Conservation (phyloP, 1,140 invertebrate genomes). For the Drosophila sproati region DNA sequence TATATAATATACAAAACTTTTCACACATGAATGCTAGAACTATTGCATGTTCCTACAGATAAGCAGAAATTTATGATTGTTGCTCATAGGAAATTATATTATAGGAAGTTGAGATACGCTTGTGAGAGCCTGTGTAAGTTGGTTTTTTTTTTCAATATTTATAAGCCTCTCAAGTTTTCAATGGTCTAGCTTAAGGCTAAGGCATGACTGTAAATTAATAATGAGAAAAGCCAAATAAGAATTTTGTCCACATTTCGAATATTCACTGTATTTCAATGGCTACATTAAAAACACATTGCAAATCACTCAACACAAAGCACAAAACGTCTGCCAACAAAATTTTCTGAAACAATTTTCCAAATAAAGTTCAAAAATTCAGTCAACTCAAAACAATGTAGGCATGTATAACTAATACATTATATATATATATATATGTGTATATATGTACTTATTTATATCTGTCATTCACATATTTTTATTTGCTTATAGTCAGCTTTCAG, state of each 20-base stretch:
- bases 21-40: constrained; percentile 8
- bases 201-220: no score
- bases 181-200: neutral
- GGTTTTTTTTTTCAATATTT: constrained; percentile 7
- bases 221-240: neutral
- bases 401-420: neutral
- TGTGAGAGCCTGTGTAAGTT: constrained; percentile 26
- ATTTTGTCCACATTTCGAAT: neutral
- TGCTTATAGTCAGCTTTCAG: neutral
- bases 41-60: constrained; percentile 26
- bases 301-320: constrained; percentile 14
- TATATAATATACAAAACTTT: neutral
- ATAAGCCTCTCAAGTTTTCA: neutral
- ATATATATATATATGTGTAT: no score
- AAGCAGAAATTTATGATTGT: constrained; percentile 29
- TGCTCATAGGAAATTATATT: neutral
- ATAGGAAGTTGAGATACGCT: neutral
- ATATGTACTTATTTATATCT: neutral
- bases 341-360: constrained; percentile 12
- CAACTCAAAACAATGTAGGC: constrained; percentile 16
- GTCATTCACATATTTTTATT: neutral
- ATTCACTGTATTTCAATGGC: constrained; percentile 4
- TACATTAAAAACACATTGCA: constrained; percentile 26
- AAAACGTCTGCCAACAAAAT: constrained; percentile 22
- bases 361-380: constrained; percentile 5